Conservation (phyloP, 2,113 vertebrate genomes). For the Xenopus tropicalis region DNA sequence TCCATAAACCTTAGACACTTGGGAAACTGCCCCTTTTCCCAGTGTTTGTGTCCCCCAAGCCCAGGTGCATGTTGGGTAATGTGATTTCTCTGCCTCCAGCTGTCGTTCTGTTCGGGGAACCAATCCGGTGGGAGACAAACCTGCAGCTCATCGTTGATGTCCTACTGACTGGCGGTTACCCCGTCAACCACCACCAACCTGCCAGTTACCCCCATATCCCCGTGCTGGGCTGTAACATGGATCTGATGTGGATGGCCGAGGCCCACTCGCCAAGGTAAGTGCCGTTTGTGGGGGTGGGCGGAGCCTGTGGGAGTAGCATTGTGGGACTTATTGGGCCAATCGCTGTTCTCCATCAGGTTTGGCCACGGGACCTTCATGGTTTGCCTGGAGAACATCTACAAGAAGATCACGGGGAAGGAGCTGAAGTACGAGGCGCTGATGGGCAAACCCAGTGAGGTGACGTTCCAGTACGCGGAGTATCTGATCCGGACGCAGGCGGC, state of each 20-base stretch:
- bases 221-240: constrained; percentile 81
- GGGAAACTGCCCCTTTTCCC: no score
- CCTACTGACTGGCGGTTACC: constrained; percentile 78
- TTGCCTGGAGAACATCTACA: constrained; percentile 84
- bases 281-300: background rate
- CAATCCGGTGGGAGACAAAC: constrained; percentile 85
- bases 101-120: constrained; percentile 83
- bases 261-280: constrained; percentile 80
- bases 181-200: constrained; percentile 58
- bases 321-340: background rate
- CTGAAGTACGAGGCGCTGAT: constrained; percentile 76
- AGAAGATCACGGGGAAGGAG: constrained; percentile 80
- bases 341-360: constrained; percentile 60
- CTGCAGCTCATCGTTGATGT: constrained; percentile 83
- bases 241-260: constrained; percentile 86
- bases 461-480: constrained; percentile 80
- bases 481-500: constrained; percentile 75
- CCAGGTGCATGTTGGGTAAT: no score
- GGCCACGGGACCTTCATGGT: constrained; percentile 84
- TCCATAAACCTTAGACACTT: no score
- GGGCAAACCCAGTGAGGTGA: constrained; percentile 83
- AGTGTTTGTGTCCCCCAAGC: no score
- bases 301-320: background rate
- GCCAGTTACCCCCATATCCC: constrained; percentile 68
- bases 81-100: constrained; percentile 55